Conservation (phyloP, 2,888 invertebrate genomes). For the Keiferia lycopersicella region DNA sequence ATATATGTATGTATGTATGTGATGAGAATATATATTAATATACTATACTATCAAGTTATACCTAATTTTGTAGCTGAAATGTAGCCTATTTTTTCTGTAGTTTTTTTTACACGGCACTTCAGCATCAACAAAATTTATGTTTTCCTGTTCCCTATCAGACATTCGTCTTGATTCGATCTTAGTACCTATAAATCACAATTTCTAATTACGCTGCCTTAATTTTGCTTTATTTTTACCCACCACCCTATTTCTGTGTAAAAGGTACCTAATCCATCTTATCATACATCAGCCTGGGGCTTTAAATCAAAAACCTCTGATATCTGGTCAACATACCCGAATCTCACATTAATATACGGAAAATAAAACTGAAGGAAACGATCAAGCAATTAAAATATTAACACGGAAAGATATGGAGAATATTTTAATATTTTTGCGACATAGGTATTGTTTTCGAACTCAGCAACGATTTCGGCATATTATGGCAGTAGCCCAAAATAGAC, state of each 20-base stretch:
- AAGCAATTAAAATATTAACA: slow-evolving; percentile 34
- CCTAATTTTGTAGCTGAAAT: too few species aligned
- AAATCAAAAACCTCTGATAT: slow-evolving; percentile 29
- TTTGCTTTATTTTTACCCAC: not conserved
- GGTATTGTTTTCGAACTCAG: too few species aligned
- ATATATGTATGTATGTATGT: too few species aligned
- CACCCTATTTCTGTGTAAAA: slow-evolving; percentile 13
- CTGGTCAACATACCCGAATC: slow-evolving; percentile 52
- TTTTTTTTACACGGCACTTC: not conserved
- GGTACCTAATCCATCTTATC: not conserved
- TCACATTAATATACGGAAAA: slow-evolving; percentile 71
- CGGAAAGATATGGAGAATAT: slow-evolving; percentile 45
- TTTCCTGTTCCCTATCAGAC: not conserved
- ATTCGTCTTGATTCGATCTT: slow-evolving; percentile 6
- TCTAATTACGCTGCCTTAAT: slow-evolving; percentile 6
- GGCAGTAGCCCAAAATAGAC: too few species aligned
- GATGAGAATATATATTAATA: too few species aligned
- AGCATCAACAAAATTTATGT: not conserved
- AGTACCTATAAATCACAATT: slow-evolving; percentile 9
- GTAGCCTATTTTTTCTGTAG: too few species aligned
- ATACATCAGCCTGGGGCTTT: slow-evolving; percentile 13
- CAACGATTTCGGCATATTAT: too few species aligned
- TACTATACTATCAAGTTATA: too few species aligned
- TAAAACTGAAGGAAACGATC: slow-evolving; percentile 62
- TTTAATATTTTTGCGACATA: not conserved